A percentile compares a stretch with the other conserved stretches of the same genome.
These are phyloP conservation scores for Vanessa atalanta DNA, from an alignment of 1,140 invertebrate genomes.

Conservation along the genomic window DNA sequence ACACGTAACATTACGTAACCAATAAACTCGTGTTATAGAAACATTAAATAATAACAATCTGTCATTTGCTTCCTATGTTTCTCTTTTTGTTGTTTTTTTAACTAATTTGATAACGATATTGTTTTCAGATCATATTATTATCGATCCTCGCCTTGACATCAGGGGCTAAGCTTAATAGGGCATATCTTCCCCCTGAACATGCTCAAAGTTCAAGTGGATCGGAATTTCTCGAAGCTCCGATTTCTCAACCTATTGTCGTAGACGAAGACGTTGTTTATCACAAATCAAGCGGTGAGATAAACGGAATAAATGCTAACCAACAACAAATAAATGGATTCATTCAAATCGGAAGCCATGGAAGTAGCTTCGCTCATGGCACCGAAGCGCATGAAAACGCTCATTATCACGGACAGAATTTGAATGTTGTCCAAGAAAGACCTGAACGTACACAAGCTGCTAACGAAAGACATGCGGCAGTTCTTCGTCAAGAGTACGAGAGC, in stretches of 20 bases:
- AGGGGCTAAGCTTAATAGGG: conserved; percentile 80
- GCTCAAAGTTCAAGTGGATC: conserved; percentile 79
- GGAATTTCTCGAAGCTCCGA: conserved; percentile 65
- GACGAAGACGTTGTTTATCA: conserved; percentile 1
- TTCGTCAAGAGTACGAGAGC: conserved; percentile 59
- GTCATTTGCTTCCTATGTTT: neutral
- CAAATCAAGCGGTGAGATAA: neutral
- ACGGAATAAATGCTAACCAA: neutral
- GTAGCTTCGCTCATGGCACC: conserved; percentile 3
- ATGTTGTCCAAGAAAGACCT: conserved; percentile 32
- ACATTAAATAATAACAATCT: neutral
- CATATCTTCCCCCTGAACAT: conserved; percentile 82
- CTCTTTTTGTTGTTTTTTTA: neutral
- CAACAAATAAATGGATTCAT: conserved; percentile 25
- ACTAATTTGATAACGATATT: conserved; percentile 2
- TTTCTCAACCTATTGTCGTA: conserved; percentile 1
- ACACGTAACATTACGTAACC: neutral
- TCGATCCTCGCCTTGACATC: conserved; percentile 48
- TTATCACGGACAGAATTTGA: conserved; percentile 11
- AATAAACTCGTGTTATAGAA: neutral
- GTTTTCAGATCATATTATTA: conserved; percentile 65
- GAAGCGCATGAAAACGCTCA: neutral
- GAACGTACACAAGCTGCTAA: conserved; percentile 63
- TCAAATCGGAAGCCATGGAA: conserved; percentile 14
- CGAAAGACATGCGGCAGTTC: conserved; percentile 67